Conservation (phyloP, 1,140 invertebrate genomes). For the Potamilus streckersoni region DNA sequence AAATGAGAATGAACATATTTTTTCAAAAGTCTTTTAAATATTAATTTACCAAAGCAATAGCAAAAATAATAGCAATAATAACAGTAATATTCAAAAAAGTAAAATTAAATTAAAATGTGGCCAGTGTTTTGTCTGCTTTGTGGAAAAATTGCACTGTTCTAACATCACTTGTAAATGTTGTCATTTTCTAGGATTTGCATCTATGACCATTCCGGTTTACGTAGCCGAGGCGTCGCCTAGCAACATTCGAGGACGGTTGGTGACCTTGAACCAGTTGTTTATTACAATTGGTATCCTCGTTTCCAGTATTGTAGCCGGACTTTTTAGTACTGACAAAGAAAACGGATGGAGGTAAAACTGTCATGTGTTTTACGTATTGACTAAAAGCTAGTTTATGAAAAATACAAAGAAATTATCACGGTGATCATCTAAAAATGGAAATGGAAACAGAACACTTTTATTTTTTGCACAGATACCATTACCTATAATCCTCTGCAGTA, state of each 20-base stretch:
- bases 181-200: slow-evolving; percentile 71
- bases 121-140: too few relatives aligned
- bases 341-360: slow-evolving; percentile 56
- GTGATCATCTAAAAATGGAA: background rate
- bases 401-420: background rate
- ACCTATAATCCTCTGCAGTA: too few relatives aligned
- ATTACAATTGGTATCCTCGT: slow-evolving; percentile 74
- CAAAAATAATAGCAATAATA: too few relatives aligned
- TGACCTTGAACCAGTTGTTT: slow-evolving; percentile 74
- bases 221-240: slow-evolving; percentile 73
- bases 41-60: too few relatives aligned
- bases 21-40: too few relatives aligned
- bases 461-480: too few relatives aligned
- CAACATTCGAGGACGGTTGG: slow-evolving; percentile 70
- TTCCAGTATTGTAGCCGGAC: slow-evolving; percentile 71
- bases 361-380: background rate
- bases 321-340: slow-evolving; percentile 66
- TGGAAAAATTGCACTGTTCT: too few relatives aligned
- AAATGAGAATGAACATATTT: too few relatives aligned
- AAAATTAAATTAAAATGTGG: too few relatives aligned
- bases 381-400: background rate
- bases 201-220: slow-evolving; percentile 75
- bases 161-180: too few relatives aligned
- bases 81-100: too few relatives aligned
- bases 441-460: background rate